These are phyloP conservation scores for Reticulitermes lucifugus DNA, from an alignment of 2,888 invertebrate genomes.

Conservation along the genomic window DNA sequence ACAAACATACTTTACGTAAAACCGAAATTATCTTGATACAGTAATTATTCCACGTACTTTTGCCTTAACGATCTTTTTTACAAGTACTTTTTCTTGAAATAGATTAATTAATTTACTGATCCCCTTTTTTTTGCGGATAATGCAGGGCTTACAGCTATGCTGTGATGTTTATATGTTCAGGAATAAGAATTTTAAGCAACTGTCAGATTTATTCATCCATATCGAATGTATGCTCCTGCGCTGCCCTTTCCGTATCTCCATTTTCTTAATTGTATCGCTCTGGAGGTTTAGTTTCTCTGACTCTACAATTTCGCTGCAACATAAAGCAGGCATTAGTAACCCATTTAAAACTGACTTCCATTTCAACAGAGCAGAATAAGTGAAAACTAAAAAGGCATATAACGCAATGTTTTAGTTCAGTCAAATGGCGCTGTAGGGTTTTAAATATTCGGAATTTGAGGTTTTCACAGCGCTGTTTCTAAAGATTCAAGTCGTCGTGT, in stretches of 20 bases:
- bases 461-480: no score
- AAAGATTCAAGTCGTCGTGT: no score
- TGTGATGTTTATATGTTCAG: background rate
- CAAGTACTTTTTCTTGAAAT: background rate
- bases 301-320: constrained; percentile 20
- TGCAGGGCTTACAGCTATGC: background rate
- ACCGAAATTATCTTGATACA: background rate
- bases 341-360: background rate
- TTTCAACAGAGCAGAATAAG: background rate
- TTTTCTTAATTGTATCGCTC: constrained; percentile 26
- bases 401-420: no score
- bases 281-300: background rate
- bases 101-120: background rate
- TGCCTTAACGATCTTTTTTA: constrained; percentile 10
- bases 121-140: background rate
- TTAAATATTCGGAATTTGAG: no score
- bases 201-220: constrained; percentile 7
- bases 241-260: background rate
- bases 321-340: constrained; percentile 7
- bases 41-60: background rate
- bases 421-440: no score
- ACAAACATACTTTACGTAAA: background rate
- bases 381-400: no score
- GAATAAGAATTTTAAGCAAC: background rate
- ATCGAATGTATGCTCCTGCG: background rate